Percentiles rank a stretch among this genome's conserved stretches.
These are phyloP conservation scores for Recurvirostra avosetta DNA, from an alignment of 2,113 vertebrate species.

Conservation along the genomic window DNA sequence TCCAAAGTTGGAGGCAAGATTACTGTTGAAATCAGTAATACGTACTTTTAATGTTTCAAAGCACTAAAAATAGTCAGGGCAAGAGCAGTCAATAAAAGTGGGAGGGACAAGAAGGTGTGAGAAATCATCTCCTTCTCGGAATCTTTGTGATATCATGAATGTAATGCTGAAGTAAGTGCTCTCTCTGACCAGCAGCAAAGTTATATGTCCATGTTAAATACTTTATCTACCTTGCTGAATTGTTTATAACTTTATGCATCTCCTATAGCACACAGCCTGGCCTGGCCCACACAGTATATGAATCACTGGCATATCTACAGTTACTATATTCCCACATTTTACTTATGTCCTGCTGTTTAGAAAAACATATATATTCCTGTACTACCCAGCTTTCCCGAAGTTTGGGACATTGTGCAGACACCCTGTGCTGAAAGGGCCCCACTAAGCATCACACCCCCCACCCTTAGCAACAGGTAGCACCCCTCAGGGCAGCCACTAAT, in stretches of 20 bases:
- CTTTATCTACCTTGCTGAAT: neutral
- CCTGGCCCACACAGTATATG: neutral
- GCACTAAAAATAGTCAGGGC: neutral
- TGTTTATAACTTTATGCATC: neutral
- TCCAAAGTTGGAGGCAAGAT: neutral
- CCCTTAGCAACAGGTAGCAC: neutral
- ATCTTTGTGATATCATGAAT: neutral
- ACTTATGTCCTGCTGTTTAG: neutral
- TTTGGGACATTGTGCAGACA: neutral
- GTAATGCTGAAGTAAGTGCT: neutral
- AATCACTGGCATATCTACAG: neutral
- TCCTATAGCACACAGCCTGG: neutral
- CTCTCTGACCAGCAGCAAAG: neutral
- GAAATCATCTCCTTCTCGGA: neutral
- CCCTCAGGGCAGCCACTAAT: neutral
- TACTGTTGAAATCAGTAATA: neutral
- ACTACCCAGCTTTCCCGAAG: neutral
- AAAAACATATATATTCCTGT: neutral
- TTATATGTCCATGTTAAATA: neutral
- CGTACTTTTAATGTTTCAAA: neutral
- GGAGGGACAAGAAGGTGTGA: neutral
- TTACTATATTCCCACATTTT: neutral
- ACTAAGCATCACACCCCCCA: neutral
- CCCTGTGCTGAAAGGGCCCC: neutral
- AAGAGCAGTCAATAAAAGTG: neutral